A percentile compares a stretch with the other conserved stretches of the same genome.
Evolutionary conservation across 1,140 invertebrate genomes (phyloP).

Genomic region (Calliphora vicina): DNA sequence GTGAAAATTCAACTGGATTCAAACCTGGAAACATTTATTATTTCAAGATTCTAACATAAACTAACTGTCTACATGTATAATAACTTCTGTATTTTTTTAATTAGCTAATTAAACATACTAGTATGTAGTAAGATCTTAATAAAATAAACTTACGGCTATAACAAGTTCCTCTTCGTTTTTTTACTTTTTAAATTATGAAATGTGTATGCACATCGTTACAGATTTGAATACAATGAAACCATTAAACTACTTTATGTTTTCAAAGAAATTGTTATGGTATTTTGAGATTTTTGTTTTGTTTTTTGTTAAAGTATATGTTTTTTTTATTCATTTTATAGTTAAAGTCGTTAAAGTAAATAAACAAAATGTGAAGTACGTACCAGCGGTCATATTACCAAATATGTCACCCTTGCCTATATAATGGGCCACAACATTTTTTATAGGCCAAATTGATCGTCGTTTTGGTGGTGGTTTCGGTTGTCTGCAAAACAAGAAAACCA

Average conservation of each 20-base stretch:
- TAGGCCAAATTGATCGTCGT: constrained; percentile 56
- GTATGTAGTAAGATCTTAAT: too few relatives aligned
- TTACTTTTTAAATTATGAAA: too few relatives aligned
- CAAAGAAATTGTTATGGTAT: constrained; percentile 1
- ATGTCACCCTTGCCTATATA: constrained; percentile 62
- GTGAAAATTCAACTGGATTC: too few relatives aligned
- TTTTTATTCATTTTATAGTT: not conserved
- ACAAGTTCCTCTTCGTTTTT: too few relatives aligned
- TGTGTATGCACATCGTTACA: too few relatives aligned
- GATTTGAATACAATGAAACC: too few relatives aligned
- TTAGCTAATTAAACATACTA: too few relatives aligned
- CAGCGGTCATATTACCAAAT: constrained; percentile 62
- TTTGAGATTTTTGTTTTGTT: not conserved
- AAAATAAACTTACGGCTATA: too few relatives aligned
- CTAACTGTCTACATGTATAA: too few relatives aligned
- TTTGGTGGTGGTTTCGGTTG: constrained; percentile 59
- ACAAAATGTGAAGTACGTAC: constrained; percentile 44
- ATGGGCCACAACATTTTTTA: constrained; percentile 58
- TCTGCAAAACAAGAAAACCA: constrained; percentile 47
- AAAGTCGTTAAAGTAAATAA: constrained; percentile 13
- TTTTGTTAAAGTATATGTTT: not conserved
- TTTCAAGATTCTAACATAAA: too few relatives aligned
- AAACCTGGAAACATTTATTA: too few relatives aligned
- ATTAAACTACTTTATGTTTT: not conserved
- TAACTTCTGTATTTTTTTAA: too few relatives aligned